These are phyloP conservation scores for Palythoa heliodiscus DNA, from an alignment of 92 coral and sea anemone species.

Conservation along the genomic window DNA sequence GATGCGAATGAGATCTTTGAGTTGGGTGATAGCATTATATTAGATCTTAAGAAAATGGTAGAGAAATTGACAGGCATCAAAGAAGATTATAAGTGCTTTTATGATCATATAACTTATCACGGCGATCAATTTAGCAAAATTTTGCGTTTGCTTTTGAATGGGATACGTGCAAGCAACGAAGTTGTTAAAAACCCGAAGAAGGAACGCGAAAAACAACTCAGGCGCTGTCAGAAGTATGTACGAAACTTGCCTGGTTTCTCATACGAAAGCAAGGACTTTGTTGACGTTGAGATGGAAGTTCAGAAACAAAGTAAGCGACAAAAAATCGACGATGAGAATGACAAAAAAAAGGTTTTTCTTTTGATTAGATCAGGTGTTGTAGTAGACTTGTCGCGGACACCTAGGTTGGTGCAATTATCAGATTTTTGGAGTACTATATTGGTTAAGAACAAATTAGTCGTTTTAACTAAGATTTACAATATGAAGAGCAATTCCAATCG, in stretches of 20 bases:
- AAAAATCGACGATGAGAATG: not conserved
- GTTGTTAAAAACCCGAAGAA: not conserved
- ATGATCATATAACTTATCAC: not conserved
- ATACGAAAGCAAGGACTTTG: not conserved
- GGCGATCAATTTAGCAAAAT: not conserved
- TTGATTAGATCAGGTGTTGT: not conserved
- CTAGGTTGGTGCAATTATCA: not conserved
- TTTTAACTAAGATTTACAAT: not conserved
- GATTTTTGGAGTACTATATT: not conserved
- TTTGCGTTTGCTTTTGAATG: constrained; percentile 1
- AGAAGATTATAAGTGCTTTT: not conserved
- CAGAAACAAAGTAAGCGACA: not conserved
- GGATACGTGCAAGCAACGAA: not conserved
- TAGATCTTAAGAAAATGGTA: not conserved
- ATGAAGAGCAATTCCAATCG: not conserved
- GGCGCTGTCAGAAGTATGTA: not conserved
- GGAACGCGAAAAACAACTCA: not conserved
- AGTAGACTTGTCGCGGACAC: not conserved
- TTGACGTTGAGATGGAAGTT: not conserved
- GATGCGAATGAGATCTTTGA: constrained; percentile 1
- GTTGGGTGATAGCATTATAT: not conserved
- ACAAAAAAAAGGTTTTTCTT: not conserved
- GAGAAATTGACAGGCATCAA: not conserved
- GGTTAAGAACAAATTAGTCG: not conserved
- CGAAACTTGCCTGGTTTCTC: not conserved